Evolutionary conservation across 2,113 vertebrate species (phyloP).

Genomic region (Sminthopsis crassicaudata): DNA sequence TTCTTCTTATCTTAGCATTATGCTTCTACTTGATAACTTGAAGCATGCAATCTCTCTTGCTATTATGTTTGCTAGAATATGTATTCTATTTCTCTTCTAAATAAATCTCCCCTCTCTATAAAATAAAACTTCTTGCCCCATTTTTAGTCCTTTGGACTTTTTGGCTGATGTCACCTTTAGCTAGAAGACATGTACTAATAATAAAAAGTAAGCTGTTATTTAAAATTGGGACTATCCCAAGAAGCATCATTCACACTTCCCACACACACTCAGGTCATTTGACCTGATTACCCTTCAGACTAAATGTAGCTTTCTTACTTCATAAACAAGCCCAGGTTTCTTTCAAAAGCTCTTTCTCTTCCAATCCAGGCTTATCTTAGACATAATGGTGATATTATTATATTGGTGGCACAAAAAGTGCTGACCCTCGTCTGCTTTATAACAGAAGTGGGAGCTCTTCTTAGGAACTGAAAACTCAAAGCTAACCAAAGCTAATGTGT

Average conservation of each 20-base stretch:
- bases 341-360: not conserved
- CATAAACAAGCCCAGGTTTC: not conserved
- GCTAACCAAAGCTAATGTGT: slow-evolving; percentile 13
- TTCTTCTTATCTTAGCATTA: slow-evolving; percentile 30
- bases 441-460: slow-evolving; percentile 1
- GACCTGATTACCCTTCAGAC: slow-evolving; percentile 13
- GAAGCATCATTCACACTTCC: slow-evolving; percentile 42
- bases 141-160: slow-evolving; percentile 24
- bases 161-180: not conserved
- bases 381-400: not conserved
- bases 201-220: not conserved
- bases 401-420: not conserved
- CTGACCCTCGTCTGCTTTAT: not conserved
- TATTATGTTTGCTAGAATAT: slow-evolving; percentile 32
- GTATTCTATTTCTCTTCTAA: not conserved
- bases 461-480: slow-evolving; percentile 7
- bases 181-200: not conserved
- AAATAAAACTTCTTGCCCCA: slow-evolving; percentile 15
- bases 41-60: not conserved
- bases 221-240: not conserved
- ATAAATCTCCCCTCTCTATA: not conserved
- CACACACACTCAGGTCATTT: slow-evolving; percentile 10
- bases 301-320: slow-evolving; percentile 31
- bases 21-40: slow-evolving; percentile 17
- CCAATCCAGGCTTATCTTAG: slow-evolving; percentile 10